A percentile compares a stretch with the other conserved stretches of the same genome.
These are phyloP conservation scores for Lophotis ruficrista DNA, from an alignment of 2,113 vertebrate species.

Conservation along the genomic window DNA sequence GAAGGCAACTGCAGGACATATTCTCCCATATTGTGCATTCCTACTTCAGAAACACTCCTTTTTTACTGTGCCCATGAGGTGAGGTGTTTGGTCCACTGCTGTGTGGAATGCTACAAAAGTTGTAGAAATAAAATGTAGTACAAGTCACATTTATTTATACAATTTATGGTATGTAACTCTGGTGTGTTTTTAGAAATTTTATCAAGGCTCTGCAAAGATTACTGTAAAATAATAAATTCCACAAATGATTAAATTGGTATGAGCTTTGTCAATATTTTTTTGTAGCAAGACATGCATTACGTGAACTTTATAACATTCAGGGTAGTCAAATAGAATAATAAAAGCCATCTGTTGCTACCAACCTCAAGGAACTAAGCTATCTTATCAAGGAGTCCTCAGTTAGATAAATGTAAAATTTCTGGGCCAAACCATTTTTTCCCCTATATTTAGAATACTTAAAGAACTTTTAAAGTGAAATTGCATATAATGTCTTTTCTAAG, in stretches of 20 bases:
- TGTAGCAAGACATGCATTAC: not conserved
- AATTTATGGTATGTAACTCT: not conserved
- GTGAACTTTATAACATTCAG: not conserved
- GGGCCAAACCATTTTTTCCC: not conserved
- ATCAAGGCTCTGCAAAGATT: not conserved
- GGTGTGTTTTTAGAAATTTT: not conserved
- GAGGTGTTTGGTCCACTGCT: not conserved
- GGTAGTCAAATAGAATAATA: not conserved
- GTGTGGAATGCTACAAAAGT: not conserved
- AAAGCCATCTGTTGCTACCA: not conserved
- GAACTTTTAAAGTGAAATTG: not conserved
- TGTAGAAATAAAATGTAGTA: not conserved
- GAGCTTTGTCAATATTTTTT: not conserved
- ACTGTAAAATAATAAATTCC: not conserved
- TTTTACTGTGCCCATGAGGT: not conserved
- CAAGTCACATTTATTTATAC: not conserved
- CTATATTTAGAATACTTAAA: not conserved
- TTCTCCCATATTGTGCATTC: not conserved
- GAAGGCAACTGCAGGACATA: not conserved
- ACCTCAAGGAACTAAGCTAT: not conserved
- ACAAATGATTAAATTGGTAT: not conserved
- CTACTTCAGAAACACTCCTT: not conserved
- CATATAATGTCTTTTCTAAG: not conserved
- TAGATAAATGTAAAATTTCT: not conserved
- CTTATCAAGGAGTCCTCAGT: not conserved